Conservation (phyloP, 2,113 vertebrate species). For the Anguilla japonica region DNA sequence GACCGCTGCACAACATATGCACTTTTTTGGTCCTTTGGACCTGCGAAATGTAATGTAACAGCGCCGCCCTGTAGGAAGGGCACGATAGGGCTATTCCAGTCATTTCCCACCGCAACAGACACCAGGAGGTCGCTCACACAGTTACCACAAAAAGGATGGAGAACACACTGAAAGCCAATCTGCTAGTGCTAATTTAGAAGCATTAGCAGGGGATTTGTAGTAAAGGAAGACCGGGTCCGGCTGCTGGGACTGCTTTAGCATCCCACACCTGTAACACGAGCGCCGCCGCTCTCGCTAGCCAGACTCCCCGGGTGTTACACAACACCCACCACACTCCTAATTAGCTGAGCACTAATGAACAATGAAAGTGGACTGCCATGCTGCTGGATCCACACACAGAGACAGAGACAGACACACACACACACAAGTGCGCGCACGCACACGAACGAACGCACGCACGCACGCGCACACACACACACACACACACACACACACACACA, state of each 20-base stretch:
- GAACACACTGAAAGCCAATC: not conserved
- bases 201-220: not conserved
- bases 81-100: not conserved
- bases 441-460: too few relatives aligned
- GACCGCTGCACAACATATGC: too few relatives aligned
- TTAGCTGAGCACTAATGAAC: conserved; percentile 17
- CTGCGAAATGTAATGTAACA: too few relatives aligned
- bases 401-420: not conserved
- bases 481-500: too few relatives aligned
- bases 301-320: not conserved
- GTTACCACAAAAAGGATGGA: not conserved
- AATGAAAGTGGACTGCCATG: not conserved
- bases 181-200: not conserved
- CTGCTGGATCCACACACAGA: not conserved
- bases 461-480: too few relatives aligned
- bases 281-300: conserved; percentile 1
- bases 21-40: too few relatives aligned
- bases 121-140: not conserved
- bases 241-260: not conserved
- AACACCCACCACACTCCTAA: conserved; percentile 10
- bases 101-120: not conserved
- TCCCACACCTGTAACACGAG: not conserved
- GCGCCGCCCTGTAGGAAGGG: not conserved
- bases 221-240: not conserved
- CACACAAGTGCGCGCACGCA: not conserved